A percentile compares a stretch with the other conserved stretches of the same genome.
These are phyloP conservation scores for Siniperca scherzeri DNA, from an alignment of 2,797 vertebrate species.

Conservation along the genomic window DNA sequence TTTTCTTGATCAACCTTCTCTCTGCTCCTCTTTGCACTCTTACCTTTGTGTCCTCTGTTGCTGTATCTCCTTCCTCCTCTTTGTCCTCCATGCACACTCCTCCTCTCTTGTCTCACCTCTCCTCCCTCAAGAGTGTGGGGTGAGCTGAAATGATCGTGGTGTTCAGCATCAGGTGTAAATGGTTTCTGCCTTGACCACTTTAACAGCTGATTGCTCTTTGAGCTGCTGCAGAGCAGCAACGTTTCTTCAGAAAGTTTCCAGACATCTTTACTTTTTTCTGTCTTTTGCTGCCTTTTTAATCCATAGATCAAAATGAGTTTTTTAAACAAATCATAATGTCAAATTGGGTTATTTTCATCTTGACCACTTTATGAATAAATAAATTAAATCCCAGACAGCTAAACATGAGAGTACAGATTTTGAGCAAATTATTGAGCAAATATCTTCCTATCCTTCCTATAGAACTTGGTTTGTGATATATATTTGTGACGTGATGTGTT, in stretches of 20 bases:
- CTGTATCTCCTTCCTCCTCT: constrained; percentile 5
- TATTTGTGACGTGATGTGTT: neutral
- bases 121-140: constrained; percentile 10
- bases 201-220: constrained; percentile 35
- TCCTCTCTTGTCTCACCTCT: constrained; percentile 30
- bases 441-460: neutral
- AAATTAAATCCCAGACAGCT: neutral
- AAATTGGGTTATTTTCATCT: neutral
- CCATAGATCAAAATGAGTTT: neutral
- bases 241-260: neutral
- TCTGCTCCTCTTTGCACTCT: constrained; percentile 13
- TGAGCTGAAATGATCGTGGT: constrained; percentile 34
- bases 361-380: neutral
- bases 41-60: constrained; percentile 1
- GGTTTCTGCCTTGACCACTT: constrained; percentile 49
- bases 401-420: neutral
- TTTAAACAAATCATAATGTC: neutral
- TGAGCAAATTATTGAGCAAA: neutral
- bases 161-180: constrained; percentile 51
- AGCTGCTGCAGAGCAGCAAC: neutral
- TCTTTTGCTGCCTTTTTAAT: fast-evolving
- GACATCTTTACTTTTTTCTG: neutral
- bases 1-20: neutral
- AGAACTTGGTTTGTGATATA: neutral
- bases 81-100: constrained; percentile 1